Conservation (phyloP, 2,113 vertebrate genomes). For the Trematomus loennbergii region DNA sequence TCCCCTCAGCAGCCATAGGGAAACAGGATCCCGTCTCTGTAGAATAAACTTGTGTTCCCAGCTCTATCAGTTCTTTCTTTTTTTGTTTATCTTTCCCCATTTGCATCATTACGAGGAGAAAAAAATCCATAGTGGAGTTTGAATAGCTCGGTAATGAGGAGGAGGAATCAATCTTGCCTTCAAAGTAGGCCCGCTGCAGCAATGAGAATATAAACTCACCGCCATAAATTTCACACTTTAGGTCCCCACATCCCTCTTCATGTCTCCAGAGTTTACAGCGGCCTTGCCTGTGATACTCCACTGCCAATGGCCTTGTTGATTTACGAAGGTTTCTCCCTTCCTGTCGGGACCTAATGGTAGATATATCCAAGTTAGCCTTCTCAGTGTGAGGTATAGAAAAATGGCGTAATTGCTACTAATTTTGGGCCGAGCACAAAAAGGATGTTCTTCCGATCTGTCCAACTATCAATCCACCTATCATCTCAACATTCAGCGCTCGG, state of each 20-base stretch:
- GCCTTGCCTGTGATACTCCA: constrained; percentile 57
- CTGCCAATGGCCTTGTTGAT: constrained; percentile 57
- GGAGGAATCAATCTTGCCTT: constrained; percentile 77
- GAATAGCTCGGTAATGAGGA: constrained; percentile 77
- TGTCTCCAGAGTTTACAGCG: constrained; percentile 66
- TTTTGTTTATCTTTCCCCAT: constrained; percentile 77
- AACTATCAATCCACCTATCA: constrained; percentile 84
- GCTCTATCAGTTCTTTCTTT: constrained; percentile 66
- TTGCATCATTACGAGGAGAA: constrained; percentile 71
- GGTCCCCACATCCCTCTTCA: constrained; percentile 69
- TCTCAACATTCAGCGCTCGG: constrained; percentile 66
- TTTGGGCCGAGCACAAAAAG: constrained; percentile 79
- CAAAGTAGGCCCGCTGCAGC: constrained; percentile 71
- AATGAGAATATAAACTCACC: constrained; percentile 72
- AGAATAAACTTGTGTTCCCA: constrained; percentile 51
- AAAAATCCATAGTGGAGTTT: constrained; percentile 69
- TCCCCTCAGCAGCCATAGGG: constrained; percentile 28
- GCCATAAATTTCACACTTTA: constrained; percentile 73
- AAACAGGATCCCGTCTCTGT: constrained; percentile 45
- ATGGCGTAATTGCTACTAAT: constrained; percentile 80
- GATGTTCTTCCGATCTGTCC: constrained; percentile 75
- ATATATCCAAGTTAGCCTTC: constrained; percentile 67
- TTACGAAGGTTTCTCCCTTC: constrained; percentile 54
- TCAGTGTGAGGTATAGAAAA: constrained; percentile 69
- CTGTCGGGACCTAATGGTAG: constrained; percentile 57